These are phyloP conservation scores for Amphiprion percula DNA, from an alignment of 2,113 vertebrate genomes.

Conservation along the genomic window DNA sequence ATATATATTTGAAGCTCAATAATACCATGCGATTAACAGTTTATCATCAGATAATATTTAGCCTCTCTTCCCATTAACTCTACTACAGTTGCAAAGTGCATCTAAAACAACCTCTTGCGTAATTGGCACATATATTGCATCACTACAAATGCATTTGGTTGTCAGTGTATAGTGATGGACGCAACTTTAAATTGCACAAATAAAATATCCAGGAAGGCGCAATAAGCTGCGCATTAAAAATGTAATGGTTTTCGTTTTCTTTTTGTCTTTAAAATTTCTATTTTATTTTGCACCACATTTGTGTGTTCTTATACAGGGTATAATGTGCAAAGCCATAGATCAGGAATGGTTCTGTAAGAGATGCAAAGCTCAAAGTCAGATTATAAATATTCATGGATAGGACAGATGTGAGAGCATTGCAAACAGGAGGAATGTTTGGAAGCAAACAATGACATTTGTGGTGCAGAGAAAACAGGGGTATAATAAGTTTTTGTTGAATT, in stretches of 20 bases:
- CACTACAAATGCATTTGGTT: conserved; percentile 10
- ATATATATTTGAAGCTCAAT: conserved; percentile 40
- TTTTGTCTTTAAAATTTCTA: conserved; percentile 11
- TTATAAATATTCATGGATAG: conserved; percentile 19
- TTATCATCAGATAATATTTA: conserved; percentile 21
- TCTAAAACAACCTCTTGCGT: conserved; percentile 56
- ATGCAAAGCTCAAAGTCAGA: conserved; percentile 32
- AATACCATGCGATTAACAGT: conserved; percentile 33
- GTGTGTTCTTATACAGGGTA: conserved; percentile 29
- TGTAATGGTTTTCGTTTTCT: neutral
- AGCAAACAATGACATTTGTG: conserved; percentile 18
- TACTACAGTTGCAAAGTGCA: conserved; percentile 50
- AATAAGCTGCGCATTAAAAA: conserved; percentile 5
- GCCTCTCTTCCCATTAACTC: conserved; percentile 18
- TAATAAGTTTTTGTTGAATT: conserved; percentile 16
- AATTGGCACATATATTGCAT: conserved; percentile 21
- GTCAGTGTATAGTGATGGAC: neutral
- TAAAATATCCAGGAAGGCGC: conserved; percentile 12
- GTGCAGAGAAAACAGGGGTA: neutral
- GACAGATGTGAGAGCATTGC: neutral
- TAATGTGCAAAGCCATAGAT: conserved; percentile 51
- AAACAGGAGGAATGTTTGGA: conserved; percentile 3
- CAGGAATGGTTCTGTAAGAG: conserved; percentile 16
- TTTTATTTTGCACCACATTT: neutral
- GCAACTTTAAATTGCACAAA: conserved; percentile 16